Percentiles rank a stretch among this genome's conserved stretches.
Evolutionary conservation across 1,140 invertebrate genomes (phyloP).

Genomic region (Drosophila quadrilineata): DNA sequence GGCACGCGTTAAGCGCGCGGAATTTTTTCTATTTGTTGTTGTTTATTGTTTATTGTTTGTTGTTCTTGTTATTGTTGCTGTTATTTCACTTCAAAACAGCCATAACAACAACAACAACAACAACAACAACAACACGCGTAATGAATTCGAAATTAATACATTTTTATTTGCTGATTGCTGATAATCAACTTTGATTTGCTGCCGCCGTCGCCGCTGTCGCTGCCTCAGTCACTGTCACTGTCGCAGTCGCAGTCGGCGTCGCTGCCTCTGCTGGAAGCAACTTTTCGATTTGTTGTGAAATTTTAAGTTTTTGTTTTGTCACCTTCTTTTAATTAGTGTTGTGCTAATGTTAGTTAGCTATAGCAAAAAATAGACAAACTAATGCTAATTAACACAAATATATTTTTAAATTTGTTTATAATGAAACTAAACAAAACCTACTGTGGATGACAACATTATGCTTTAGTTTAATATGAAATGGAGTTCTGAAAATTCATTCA

Average conservation of each 20-base stretch:
- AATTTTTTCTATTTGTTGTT: no score
- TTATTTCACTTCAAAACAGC: constrained; percentile 3
- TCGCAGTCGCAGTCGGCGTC: background rate
- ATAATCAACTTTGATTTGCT: constrained; percentile 50
- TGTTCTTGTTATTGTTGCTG: no score
- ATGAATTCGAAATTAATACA: constrained; percentile 65
- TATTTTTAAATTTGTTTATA: background rate
- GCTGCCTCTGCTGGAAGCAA: no score
- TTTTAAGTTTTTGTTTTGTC: constrained; percentile 29
- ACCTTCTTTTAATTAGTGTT: constrained; percentile 44
- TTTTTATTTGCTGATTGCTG: constrained; percentile 42
- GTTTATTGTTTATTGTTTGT: no score
- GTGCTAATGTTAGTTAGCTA: constrained; percentile 24
- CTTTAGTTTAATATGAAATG: no score
- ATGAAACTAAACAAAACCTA: background rate
- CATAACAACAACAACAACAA: constrained; percentile 12
- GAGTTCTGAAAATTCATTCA: no score
- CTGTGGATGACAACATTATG: no score
- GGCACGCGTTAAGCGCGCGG: constrained; percentile 52
- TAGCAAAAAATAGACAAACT: background rate
- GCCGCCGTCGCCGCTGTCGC: background rate
- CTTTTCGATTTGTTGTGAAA: constrained; percentile 39
- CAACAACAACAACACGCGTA: constrained; percentile 44
- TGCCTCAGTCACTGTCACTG: background rate
- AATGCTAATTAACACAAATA: background rate